Evolutionary conservation across 2,797 vertebrate genomes (phyloP).

Genomic region (Alcedo quadribrachys): DNA sequence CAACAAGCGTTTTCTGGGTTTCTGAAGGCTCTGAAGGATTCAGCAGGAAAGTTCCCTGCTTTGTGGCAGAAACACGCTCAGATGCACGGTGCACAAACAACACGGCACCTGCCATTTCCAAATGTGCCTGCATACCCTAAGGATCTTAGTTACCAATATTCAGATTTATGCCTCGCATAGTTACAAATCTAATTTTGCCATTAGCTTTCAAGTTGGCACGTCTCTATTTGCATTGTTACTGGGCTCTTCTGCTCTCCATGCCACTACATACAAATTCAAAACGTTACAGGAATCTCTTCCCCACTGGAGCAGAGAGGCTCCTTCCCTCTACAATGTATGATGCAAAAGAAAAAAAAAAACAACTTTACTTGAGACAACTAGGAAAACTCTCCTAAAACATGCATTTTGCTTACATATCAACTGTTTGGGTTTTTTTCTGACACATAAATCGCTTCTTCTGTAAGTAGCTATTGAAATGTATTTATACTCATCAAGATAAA

Average conservation of each 20-base stretch:
- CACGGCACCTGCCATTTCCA: background rate
- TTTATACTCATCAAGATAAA: background rate
- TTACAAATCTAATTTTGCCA: background rate
- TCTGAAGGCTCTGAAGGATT: conserved; percentile 33
- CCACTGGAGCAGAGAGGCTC: background rate
- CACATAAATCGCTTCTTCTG: background rate
- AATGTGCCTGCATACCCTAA: background rate
- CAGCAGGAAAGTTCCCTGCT: background rate
- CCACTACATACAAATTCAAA: background rate
- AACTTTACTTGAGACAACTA: background rate
- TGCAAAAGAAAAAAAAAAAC: background rate
- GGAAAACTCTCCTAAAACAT: accelerated
- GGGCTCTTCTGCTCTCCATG: background rate
- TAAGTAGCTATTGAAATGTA: background rate
- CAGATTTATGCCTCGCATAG: background rate
- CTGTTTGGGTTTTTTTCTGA: background rate
- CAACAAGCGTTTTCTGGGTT: background rate
- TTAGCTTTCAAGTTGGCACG: background rate
- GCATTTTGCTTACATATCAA: background rate
- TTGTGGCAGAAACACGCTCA: background rate
- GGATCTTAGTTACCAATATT: background rate
- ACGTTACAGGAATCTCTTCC: background rate
- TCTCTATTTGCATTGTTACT: background rate
- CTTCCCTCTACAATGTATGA: background rate
- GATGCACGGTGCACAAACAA: background rate